phyloP scores from a whole-genome alignment of 2,888 invertebrate species.

The Caenorhabditis doughertyi region DNA sequence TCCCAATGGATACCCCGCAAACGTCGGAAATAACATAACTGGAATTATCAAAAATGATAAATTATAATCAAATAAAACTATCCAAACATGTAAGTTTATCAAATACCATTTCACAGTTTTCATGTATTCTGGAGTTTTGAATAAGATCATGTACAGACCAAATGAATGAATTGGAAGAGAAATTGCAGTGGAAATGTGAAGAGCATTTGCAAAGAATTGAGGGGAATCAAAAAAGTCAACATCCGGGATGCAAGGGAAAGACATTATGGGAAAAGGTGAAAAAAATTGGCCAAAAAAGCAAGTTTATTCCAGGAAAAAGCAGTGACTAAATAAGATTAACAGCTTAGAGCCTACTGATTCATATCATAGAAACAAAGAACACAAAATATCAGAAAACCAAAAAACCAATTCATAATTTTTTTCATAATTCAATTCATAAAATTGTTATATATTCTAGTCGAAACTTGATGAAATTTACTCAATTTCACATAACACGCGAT shows the following conservation, averaged over 20 bases:
- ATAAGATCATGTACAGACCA: slow-evolving; percentile 9
- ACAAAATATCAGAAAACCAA: too few relatives aligned
- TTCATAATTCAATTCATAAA: too few relatives aligned
- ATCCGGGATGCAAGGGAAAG: background rate
- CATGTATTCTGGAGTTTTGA: slow-evolving; percentile 22
- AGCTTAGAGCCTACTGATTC: too few relatives aligned
- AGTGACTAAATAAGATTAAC: too few relatives aligned
- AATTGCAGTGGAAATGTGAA: background rate
- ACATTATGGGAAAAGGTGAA: background rate
- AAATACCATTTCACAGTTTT: slow-evolving; percentile 25
- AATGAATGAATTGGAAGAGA: slow-evolving; percentile 11
- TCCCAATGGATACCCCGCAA: slow-evolving; percentile 1
- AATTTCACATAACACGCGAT: too few relatives aligned
- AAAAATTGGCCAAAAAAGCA: too few relatives aligned
- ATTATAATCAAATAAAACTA: background rate
- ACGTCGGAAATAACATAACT: background rate
- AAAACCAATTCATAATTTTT: too few relatives aligned
- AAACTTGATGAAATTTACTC: too few relatives aligned
- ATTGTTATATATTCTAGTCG: too few relatives aligned
- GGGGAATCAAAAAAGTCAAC: background rate
- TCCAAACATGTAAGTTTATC: slow-evolving; percentile 13
- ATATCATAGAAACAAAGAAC: too few relatives aligned
- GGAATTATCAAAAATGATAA: background rate
- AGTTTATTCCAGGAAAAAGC: too few relatives aligned
- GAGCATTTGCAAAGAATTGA: background rate